A percentile compares a stretch with the other conserved stretches of the same genome.
Evolutionary conservation across 2,797 vertebrate genomes (phyloP).

Genomic region (Acanthiza pusilla): DNA sequence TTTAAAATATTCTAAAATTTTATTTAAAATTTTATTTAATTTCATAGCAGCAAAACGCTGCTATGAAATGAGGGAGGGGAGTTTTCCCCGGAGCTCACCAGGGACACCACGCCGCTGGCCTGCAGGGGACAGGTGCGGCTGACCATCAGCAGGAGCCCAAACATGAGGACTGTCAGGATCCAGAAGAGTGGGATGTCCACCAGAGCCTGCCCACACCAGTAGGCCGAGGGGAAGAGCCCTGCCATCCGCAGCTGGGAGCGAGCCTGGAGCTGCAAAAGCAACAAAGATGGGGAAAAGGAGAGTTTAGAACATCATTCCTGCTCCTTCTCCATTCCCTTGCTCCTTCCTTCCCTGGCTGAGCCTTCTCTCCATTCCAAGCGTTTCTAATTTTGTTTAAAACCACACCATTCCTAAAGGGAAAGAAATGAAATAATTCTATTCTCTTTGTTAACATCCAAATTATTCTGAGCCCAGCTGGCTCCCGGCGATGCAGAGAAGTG

Average conservation of each 20-base stretch:
- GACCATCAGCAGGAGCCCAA: not conserved
- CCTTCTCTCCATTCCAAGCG: not conserved
- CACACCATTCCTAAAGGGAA: too few species aligned
- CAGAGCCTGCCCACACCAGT: conserved; percentile 91
- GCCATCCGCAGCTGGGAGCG: conserved; percentile 83
- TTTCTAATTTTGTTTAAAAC: not conserved
- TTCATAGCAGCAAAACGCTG: fast-evolving
- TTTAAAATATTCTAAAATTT: too few species aligned
- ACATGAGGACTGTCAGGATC: conserved; percentile 33
- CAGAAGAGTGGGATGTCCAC: conserved; percentile 83
- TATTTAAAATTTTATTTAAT: too few species aligned
- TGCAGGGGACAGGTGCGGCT: not conserved
- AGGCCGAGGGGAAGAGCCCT: conserved; percentile 88
- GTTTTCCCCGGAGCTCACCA: conserved; percentile 29
- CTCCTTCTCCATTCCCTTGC: not conserved
- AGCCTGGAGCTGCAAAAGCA: conserved; percentile 77
- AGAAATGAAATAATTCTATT: fast-evolving
- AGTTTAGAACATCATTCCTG: not conserved
- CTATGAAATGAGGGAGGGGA: fast-evolving
- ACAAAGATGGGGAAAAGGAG: not conserved
- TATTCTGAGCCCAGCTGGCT: not conserved
- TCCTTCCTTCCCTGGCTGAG: not conserved
- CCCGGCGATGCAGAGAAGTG: not conserved
- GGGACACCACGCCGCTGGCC: fast-evolving
- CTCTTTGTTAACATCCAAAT: not conserved